Conservation (phyloP, 2,113 vertebrate genomes). For the Sus scrofa region DNA sequence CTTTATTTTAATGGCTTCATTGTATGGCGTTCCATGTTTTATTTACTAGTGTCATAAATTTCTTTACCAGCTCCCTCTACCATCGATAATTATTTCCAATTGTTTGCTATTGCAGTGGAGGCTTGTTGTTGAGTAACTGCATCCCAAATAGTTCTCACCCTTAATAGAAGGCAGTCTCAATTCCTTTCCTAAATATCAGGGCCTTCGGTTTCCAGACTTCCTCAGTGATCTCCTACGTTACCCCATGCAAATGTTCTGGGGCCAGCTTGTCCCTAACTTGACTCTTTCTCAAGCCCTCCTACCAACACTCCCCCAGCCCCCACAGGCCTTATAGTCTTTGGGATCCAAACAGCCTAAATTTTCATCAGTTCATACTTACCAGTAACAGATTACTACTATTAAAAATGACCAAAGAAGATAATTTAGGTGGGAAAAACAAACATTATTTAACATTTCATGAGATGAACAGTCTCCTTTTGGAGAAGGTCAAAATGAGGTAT, state of each 20-base stretch:
- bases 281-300: not conserved
- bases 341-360: not conserved
- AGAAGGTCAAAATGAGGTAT: not conserved
- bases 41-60: slow-evolving; percentile 30
- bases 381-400: not conserved
- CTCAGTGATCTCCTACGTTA: not conserved
- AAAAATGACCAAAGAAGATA: not conserved
- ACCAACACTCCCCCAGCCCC: not conserved
- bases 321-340: not conserved
- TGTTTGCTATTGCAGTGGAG: not conserved
- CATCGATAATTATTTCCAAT: slow-evolving; percentile 19
- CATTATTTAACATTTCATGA: not conserved
- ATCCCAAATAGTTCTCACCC: not conserved
- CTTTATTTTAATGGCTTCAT: slow-evolving; percentile 2
- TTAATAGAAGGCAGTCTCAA: not conserved
- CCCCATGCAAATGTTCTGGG: not conserved
- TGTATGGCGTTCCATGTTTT: not conserved
- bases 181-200: not conserved
- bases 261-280: not conserved
- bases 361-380: slow-evolving; percentile 25
- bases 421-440: not conserved
- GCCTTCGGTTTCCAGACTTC: not conserved
- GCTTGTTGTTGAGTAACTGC: not conserved
- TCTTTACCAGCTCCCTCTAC: not conserved
- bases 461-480: not conserved